A percentile compares a stretch with the other conserved stretches of the same genome.
phyloP scores from a whole-genome alignment of 2,888 invertebrate species.

The Leucophenga montana region DNA sequence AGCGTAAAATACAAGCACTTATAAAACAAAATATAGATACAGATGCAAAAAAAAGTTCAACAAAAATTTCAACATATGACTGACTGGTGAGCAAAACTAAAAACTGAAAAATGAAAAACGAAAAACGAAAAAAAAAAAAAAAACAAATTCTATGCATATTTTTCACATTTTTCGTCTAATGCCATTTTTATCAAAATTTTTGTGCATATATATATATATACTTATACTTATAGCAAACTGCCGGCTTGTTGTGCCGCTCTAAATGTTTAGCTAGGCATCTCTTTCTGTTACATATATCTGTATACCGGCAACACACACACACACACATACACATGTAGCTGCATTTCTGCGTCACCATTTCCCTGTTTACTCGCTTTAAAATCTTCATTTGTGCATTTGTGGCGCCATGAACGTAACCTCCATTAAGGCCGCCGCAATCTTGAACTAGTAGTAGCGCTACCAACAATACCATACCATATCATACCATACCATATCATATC shows the following conservation, averaged over 20 bases:
- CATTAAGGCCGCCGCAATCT: conserved; percentile 70
- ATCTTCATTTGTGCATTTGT: conserved; percentile 30
- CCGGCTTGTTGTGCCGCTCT: conserved; percentile 20
- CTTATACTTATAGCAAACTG: too few relatives aligned
- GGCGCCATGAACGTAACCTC: conserved; percentile 71
- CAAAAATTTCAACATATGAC: conserved; percentile 33
- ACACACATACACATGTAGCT: conserved; percentile 3
- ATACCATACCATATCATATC: background rate
- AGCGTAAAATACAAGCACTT: background rate
- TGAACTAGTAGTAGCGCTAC: conserved; percentile 58
- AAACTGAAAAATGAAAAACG: conserved; percentile 32
- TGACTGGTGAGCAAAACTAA: conserved; percentile 32
- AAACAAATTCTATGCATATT: background rate
- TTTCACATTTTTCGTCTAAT: background rate
- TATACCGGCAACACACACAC: too few relatives aligned
- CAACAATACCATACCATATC: background rate
- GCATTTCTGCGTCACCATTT: too few relatives aligned
- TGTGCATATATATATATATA: too few relatives aligned
- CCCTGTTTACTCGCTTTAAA: too few relatives aligned
- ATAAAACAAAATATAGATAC: conserved; percentile 17
- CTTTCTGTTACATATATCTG: too few relatives aligned
- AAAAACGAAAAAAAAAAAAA: conserved; percentile 26
- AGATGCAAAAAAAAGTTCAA: conserved; percentile 13
- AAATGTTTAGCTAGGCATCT: conserved; percentile 8
- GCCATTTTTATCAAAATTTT: conserved; percentile 12